Evolutionary conservation across 92 coral and sea anemone species (phyloP).

Genomic region (Phenganax stokvisi): DNA sequence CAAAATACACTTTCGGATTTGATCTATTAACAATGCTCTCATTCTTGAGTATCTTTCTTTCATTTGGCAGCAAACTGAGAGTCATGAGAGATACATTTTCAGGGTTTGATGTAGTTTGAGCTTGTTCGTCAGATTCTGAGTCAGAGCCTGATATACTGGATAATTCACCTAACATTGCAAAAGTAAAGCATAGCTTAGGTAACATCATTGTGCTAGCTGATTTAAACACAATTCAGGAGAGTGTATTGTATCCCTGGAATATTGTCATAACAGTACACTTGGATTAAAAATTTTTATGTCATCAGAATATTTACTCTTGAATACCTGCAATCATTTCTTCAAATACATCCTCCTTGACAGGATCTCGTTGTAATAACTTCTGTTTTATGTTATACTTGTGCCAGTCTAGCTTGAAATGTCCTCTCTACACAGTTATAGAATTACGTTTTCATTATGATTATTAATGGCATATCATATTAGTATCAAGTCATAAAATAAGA

Average conservation of each 20-base stretch:
- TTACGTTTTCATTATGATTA: background rate
- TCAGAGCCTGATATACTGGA: conserved; percentile 99
- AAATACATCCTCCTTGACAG: conserved; percentile 69
- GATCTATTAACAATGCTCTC: conserved; percentile 19
- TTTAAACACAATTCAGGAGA: background rate
- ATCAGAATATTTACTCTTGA: too few species aligned
- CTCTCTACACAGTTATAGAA: conserved; percentile 57
- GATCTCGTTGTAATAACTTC: conserved; percentile 58
- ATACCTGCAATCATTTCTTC: conserved; percentile 86
- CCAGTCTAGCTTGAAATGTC: conserved; percentile 96
- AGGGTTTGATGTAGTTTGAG: background rate
- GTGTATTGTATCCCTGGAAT: too few species aligned
- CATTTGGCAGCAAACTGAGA: conserved; percentile 22
- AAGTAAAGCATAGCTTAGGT: background rate
- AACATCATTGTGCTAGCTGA: background rate
- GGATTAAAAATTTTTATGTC: too few species aligned
- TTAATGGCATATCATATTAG: background rate
- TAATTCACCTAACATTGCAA: conserved; percentile 58
- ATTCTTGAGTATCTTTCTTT: conserved; percentile 15
- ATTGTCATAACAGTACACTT: too few species aligned
- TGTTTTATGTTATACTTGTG: conserved; percentile 86
- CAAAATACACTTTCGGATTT: conserved; percentile 74
- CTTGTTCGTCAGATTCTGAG: conserved; percentile 35
- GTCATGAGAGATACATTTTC: conserved; percentile 36
- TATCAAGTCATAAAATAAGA: background rate